Evolutionary conservation across 64 coral and sea anemone genomes (phyloP).

Genomic region (Pachyseris speciosa): DNA sequence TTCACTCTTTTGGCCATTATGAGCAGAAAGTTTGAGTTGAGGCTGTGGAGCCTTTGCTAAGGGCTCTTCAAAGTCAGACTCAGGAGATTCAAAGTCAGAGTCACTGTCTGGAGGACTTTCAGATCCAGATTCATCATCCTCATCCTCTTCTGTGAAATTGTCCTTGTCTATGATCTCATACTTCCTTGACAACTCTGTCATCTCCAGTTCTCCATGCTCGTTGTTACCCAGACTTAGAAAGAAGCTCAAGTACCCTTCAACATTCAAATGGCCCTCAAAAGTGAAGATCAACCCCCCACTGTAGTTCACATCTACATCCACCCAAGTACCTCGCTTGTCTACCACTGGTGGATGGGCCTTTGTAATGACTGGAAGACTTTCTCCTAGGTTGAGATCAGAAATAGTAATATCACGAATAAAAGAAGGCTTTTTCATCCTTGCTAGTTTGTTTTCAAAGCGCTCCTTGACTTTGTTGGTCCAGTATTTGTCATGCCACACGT

Average conservation of each 20-base stretch:
- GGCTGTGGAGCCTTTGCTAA: background rate
- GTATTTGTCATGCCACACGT: slow-evolving; percentile 96
- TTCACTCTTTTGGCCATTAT: slow-evolving; percentile 29
- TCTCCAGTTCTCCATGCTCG: slow-evolving; percentile 79
- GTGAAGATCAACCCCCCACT: slow-evolving; percentile 93
- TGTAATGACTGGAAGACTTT: slow-evolving; percentile 84
- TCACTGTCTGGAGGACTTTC: slow-evolving; percentile 89
- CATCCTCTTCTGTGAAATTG: background rate
- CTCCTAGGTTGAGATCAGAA: slow-evolving; percentile 84
- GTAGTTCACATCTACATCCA: slow-evolving; percentile 96
- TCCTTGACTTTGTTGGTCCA: slow-evolving; percentile 96
- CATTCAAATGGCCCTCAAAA: slow-evolving; percentile 87
- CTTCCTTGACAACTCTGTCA: slow-evolving; percentile 81
- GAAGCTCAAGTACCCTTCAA: slow-evolving; percentile 89
- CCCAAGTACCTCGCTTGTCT: slow-evolving; percentile 93
- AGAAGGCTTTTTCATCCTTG: slow-evolving; percentile 83
- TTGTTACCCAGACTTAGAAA: slow-evolving; percentile 89
- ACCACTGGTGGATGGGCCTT: slow-evolving; percentile 70
- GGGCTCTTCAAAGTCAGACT: slow-evolving; percentile 86
- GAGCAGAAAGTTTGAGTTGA: too few relatives aligned
- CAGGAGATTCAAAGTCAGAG: slow-evolving; percentile 93
- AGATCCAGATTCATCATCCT: slow-evolving; percentile 57
- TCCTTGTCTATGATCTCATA: slow-evolving; percentile 82
- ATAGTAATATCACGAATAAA: slow-evolving; percentile 98
- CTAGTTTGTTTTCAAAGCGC: slow-evolving; percentile 95